phyloP scores from a whole-genome alignment of 2,797 vertebrate genomes.

The Graptemys geographica region DNA sequence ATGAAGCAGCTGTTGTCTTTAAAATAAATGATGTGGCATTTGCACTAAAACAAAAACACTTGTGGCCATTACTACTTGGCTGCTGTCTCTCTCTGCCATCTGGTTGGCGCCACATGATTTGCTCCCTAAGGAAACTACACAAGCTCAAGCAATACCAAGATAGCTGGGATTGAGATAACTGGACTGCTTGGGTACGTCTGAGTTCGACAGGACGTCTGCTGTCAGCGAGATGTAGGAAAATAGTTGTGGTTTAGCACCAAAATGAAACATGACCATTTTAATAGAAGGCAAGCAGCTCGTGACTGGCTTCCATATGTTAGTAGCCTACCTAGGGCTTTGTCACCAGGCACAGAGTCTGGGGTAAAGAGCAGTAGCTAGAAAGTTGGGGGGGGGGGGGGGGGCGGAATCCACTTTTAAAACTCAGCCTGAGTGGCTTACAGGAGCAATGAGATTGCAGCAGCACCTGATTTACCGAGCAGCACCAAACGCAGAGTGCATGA shows the following conservation, averaged over 20 bases:
- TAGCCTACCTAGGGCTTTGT: background rate
- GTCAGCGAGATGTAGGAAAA: background rate
- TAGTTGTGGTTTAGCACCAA: background rate
- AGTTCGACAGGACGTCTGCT: constrained; percentile 5
- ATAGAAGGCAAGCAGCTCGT: fast-evolving
- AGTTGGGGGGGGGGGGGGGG: background rate
- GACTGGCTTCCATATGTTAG: fast-evolving
- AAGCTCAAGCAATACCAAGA: background rate
- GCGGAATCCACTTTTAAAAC: background rate
- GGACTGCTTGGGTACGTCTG: constrained; percentile 6
- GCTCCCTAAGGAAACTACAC: constrained; percentile 31
- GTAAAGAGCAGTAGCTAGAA: background rate
- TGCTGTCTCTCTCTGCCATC: constrained; percentile 38
- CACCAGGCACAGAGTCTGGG: background rate
- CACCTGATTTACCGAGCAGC: fast-evolving
- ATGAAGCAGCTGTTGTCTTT: background rate
- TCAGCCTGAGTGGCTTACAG: background rate
- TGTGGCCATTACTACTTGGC: background rate
- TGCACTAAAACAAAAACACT: constrained; percentile 41
- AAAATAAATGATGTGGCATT: background rate
- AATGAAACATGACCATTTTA: background rate
- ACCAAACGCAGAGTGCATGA: fast-evolving
- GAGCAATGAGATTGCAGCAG: fast-evolving
- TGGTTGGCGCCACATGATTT: background rate
- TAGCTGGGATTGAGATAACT: constrained; percentile 13